A percentile compares a stretch with the other conserved stretches of the same genome.
These are phyloP conservation scores for cattle (Bos taurus) DNA, from an alignment of 2,113 vertebrate genomes.

Conservation along the genomic window DNA sequence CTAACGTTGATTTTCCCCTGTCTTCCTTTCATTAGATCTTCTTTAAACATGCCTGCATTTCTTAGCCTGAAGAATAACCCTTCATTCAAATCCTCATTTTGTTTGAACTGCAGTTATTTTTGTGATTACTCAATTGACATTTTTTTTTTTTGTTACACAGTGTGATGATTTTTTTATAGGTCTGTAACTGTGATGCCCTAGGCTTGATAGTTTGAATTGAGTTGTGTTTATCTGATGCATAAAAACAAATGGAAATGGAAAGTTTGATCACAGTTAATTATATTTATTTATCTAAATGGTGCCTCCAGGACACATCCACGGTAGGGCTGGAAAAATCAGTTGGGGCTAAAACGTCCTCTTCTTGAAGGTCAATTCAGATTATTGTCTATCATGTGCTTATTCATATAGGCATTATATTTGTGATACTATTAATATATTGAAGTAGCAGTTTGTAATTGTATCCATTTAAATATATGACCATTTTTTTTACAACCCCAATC, in stretches of 20 bases:
- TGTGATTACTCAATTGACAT: neutral
- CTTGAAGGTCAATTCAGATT: neutral
- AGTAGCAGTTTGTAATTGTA: neutral
- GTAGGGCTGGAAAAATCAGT: neutral
- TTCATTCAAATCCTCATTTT: neutral
- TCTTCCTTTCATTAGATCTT: neutral
- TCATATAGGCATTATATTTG: neutral
- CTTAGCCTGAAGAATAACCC: neutral
- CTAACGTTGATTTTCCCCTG: neutral
- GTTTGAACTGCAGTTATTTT: neutral
- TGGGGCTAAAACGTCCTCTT: neutral
- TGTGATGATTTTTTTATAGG: neutral
- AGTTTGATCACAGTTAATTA: neutral
- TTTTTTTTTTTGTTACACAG: neutral
- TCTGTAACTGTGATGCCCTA: neutral
- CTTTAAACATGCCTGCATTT: neutral
- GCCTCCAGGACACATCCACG: neutral
- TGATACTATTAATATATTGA: neutral
- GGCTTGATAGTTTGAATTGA: slow-evolving; percentile 10
- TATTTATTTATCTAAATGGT: neutral
- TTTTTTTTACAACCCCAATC: neutral
- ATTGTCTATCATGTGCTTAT: neutral
- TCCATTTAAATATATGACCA: neutral
- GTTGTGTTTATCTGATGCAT: neutral
- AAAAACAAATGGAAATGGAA: slow-evolving; percentile 16